These are phyloP conservation scores for Grapholita molesta DNA, from an alignment of 1,140 invertebrate species.

Conservation along the genomic window DNA sequence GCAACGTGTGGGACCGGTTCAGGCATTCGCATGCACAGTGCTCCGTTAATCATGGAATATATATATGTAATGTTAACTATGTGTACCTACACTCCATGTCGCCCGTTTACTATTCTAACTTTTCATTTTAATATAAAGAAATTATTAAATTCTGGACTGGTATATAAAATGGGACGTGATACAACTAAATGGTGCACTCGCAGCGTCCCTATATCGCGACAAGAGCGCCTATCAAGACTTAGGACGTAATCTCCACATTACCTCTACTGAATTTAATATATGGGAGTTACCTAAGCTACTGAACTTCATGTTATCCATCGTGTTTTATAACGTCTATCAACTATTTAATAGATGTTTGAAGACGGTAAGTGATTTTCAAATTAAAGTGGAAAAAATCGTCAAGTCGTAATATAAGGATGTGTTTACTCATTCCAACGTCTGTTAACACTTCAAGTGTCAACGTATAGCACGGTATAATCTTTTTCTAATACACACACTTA, in stretches of 20 bases:
- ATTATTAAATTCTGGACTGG: too few species aligned
- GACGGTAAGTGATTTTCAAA: neutral
- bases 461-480: neutral
- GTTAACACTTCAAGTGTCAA: neutral
- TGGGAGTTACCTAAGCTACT: too few species aligned
- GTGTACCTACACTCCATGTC: neutral
- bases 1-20: constrained; percentile 44
- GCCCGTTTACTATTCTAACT: neutral
- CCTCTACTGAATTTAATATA: too few species aligned
- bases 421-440: neutral
- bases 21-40: constrained; percentile 47
- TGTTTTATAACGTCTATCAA: too few species aligned
- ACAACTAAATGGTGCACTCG: too few species aligned
- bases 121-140: neutral
- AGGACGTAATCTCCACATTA: too few species aligned
- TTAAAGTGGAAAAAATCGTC: neutral
- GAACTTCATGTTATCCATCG: too few species aligned
- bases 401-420: neutral
- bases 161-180: too few species aligned
- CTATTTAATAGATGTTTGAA: too few species aligned
- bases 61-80: neutral
- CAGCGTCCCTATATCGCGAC: too few species aligned
- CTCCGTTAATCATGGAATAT: neutral
- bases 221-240: too few species aligned
- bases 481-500: neutral